Percentiles rank a stretch among this genome's conserved stretches.
phyloP scores from a whole-genome alignment of 2,113 vertebrate genomes.

The Mixornis gularis region DNA sequence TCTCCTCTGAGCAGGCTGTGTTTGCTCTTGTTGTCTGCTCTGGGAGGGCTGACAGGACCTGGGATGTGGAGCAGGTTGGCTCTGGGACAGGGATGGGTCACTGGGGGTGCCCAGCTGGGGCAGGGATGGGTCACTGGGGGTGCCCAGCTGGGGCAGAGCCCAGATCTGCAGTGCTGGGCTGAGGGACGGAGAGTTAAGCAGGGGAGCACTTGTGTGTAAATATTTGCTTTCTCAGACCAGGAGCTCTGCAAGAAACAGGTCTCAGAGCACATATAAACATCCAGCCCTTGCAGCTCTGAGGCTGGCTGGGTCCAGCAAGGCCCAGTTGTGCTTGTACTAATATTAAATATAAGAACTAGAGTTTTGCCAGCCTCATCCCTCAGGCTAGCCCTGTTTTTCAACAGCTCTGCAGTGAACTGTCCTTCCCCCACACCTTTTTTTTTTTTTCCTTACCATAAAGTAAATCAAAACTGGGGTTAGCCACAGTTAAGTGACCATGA shows the following conservation, averaged over 20 bases:
- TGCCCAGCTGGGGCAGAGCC: not conserved
- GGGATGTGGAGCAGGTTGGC: not conserved
- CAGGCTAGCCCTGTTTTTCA: not conserved
- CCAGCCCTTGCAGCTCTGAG: not conserved
- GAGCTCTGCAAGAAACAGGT: not conserved
- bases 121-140: not conserved
- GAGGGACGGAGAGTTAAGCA: no score
- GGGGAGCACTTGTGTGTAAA: not conserved
- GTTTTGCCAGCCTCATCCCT: not conserved
- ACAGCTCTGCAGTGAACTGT: not conserved
- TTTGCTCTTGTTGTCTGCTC: not conserved
- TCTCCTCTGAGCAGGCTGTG: not conserved
- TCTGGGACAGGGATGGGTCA: not conserved
- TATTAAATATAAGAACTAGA: not conserved
- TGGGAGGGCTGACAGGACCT: not conserved
- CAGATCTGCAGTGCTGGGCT: not conserved
- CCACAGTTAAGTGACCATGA: not conserved
- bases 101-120: not conserved
- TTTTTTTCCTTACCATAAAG: not conserved
- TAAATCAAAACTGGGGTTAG: not conserved
- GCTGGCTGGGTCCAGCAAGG: not conserved
- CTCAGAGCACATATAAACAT: not conserved
- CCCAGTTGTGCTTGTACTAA: not conserved
- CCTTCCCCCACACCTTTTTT: rapidly evolving
- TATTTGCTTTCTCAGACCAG: not conserved